These are phyloP conservation scores for Patiria pectinifera DNA, from an alignment of 53 echinoderm and acorn worm genomes.

Conservation along the genomic window DNA sequence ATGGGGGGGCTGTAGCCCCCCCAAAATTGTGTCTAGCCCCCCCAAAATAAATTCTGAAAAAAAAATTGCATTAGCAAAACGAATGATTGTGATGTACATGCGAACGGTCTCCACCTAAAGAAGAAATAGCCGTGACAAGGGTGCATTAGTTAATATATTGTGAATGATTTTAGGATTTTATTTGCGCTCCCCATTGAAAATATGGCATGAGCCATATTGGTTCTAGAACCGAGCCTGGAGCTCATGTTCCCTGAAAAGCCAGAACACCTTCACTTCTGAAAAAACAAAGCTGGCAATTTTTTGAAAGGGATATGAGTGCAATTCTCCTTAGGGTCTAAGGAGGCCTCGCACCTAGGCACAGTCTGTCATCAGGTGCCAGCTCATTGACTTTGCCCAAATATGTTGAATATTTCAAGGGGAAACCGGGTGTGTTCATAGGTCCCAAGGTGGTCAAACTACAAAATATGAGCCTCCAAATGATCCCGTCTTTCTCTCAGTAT, in stretches of 20 bases:
- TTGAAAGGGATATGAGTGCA: not conserved
- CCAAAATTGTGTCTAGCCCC: no score
- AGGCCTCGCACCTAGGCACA: not conserved
- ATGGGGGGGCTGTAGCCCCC: no score
- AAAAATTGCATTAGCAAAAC: no score
- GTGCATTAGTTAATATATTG: no score
- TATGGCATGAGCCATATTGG: no score
- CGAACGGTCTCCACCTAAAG: no score
- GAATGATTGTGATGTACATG: no score
- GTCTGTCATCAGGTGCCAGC: not conserved
- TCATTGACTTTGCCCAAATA: slow-evolving; percentile 4
- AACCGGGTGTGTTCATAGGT: not conserved
- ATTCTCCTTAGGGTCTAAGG: not conserved
- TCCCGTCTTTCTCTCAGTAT: not conserved
- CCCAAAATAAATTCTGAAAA: no score
- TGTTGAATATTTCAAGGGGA: slow-evolving; percentile 18
- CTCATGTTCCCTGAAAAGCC: not conserved
- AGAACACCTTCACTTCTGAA: not conserved
- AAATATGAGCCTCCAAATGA: not conserved
- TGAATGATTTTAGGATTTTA: no score
- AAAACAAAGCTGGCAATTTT: not conserved
- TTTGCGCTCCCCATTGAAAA: no score
- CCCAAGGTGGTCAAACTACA: slow-evolving; percentile 13
- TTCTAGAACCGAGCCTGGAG: no score
- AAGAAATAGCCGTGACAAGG: no score